phyloP scores from a whole-genome alignment of 1,140 invertebrate genomes.

The Asbolus verrucosus region DNA sequence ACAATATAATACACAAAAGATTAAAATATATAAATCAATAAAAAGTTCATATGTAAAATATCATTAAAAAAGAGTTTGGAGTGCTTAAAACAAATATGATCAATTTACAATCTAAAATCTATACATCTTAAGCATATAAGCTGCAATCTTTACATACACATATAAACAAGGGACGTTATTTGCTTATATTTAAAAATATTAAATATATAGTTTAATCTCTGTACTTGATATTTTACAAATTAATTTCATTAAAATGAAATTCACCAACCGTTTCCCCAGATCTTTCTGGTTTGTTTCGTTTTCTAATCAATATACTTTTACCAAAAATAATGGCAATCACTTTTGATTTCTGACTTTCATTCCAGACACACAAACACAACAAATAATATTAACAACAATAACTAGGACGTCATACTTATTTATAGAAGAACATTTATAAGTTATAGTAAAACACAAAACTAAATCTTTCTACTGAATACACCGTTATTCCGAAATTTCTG shows the following conservation, averaged over 20 bases:
- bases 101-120: conserved; percentile 48
- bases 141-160: conserved; percentile 51
- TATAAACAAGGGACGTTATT: conserved; percentile 50
- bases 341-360: conserved; percentile 50
- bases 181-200: conserved; percentile 49
- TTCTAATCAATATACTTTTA: conserved; percentile 48
- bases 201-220: conserved; percentile 51
- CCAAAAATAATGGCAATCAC: conserved; percentile 50
- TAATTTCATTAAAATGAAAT: conserved; percentile 36
- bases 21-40: conserved; percentile 48
- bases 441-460: conserved; percentile 41
- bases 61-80: conserved; percentile 45
- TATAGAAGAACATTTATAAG: conserved; percentile 28
- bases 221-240: conserved; percentile 46
- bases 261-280: conserved; percentile 12
- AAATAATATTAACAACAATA: conserved; percentile 54
- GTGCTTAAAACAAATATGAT: conserved; percentile 42
- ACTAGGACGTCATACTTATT: conserved; percentile 14
- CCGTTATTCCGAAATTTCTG: conserved; percentile 45
- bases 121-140: conserved; percentile 50
- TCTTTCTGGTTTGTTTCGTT: conserved; percentile 28
- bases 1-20: conserved; percentile 59
- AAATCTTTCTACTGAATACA: conserved; percentile 48
- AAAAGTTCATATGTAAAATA: conserved; percentile 33
- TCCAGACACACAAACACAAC: conserved; percentile 54